phyloP scores from a whole-genome alignment of 2,113 vertebrate species.

The Motacilla tschutschensis region DNA sequence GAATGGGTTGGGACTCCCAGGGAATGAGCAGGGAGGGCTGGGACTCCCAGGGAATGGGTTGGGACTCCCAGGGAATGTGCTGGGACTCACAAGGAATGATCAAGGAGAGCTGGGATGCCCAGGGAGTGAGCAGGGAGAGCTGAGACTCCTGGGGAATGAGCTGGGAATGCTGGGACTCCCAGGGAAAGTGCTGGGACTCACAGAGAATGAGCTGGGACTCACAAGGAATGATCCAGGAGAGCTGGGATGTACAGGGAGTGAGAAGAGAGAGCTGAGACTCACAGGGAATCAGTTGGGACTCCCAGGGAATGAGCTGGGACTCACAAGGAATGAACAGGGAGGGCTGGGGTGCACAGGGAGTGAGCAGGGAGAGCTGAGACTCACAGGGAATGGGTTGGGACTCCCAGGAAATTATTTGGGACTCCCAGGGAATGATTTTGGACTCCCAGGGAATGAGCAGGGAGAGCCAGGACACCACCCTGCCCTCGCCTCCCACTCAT shows the following conservation, averaged over 20 bases:
- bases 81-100: not conserved
- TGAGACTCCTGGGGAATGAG: too few species aligned
- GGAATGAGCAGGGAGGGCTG: not conserved
- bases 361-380: fast-evolving
- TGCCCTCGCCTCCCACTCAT: not conserved
- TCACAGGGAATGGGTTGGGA: too few species aligned
- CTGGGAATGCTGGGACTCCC: not conserved
- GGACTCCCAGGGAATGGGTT: fast-evolving
- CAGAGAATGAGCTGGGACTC: not conserved
- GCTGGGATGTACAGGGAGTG: too few species aligned
- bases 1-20: too few species aligned
- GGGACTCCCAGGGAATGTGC: not conserved
- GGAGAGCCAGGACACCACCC: not conserved
- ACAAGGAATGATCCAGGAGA: too few species aligned
- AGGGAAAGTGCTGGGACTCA: fast-evolving
- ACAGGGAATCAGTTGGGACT: not conserved
- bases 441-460: not conserved
- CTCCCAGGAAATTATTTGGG: too few species aligned
- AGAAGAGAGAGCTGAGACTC: too few species aligned
- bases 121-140: too few species aligned
- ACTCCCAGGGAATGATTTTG: too few species aligned
- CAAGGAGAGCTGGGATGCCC: not conserved
- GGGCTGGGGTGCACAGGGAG: not conserved
- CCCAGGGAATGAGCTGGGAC: not conserved
- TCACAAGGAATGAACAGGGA: not conserved